These are phyloP conservation scores for Tenualosa thibaudeaui DNA, from an alignment of 2,797 vertebrate species.

Conservation along the genomic window DNA sequence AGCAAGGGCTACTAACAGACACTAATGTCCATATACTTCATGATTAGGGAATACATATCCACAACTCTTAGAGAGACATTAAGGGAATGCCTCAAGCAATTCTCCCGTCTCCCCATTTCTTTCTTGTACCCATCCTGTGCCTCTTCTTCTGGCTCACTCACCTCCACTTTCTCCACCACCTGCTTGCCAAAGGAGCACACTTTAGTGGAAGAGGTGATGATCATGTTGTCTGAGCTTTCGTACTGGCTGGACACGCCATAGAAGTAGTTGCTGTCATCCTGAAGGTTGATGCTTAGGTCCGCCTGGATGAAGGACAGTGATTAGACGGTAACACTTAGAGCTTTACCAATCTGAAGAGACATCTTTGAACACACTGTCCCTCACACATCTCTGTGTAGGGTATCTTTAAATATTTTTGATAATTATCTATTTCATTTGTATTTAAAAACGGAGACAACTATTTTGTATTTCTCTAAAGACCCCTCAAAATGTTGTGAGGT, in stretches of 20 bases:
- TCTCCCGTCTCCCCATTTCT: neutral
- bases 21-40: neutral
- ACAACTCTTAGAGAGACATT: neutral
- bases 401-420: too few species aligned
- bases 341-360: neutral
- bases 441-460: too few species aligned
- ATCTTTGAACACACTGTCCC: neutral
- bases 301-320: slow-evolving; percentile 70
- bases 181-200: slow-evolving; percentile 98
- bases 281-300: slow-evolving; percentile 89
- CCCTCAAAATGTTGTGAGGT: neutral
- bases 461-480: neutral
- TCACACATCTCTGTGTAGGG: neutral
- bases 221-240: slow-evolving; percentile 92
- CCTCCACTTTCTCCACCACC: slow-evolving; percentile 98
- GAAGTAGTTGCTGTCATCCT: slow-evolving; percentile 91
- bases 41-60: neutral
- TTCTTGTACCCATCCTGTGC: neutral
- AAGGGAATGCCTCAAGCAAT: neutral
- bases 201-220: slow-evolving; percentile 95
- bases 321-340: neutral
- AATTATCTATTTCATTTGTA: too few species aligned
- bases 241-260: slow-evolving; percentile 96
- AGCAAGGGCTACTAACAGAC: neutral
- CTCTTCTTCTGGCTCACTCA: slow-evolving; percentile 54